phyloP scores from a whole-genome alignment of 2,797 vertebrate species.

The Menidia menidia region DNA sequence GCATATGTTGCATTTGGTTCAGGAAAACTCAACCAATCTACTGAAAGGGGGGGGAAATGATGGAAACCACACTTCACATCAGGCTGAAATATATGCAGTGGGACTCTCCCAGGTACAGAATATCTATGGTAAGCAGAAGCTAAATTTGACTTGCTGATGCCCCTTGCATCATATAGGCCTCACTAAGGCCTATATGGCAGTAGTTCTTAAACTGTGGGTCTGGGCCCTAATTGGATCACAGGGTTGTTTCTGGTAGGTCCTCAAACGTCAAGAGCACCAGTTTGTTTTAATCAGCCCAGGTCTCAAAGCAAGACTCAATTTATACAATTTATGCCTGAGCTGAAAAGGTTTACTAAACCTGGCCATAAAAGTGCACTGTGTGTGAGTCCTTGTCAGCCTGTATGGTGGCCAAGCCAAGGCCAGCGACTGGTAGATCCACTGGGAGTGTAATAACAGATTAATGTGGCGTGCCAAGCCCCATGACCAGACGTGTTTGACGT shows the following conservation, averaged over 20 bases:
- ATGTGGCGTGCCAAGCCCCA: constrained; percentile 78
- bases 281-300: constrained; percentile 79
- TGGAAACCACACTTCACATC: too few relatives aligned
- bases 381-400: constrained; percentile 70
- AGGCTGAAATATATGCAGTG: constrained; percentile 33
- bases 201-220: constrained; percentile 56
- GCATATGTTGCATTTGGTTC: too few relatives aligned
- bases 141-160: constrained; percentile 18
- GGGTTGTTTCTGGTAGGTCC: constrained; percentile 74
- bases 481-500: constrained; percentile 84
- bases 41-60: too few relatives aligned
- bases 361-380: constrained; percentile 59
- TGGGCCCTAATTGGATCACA: constrained; percentile 73
- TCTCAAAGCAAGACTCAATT: constrained; percentile 72
- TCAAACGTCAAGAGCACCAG: constrained; percentile 68
- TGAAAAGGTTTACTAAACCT: constrained; percentile 69
- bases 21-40: too few relatives aligned
- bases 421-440: constrained; percentile 74
- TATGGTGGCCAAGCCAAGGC: constrained; percentile 73
- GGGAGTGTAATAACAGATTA: constrained; percentile 82
- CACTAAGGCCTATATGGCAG: constrained; percentile 43
- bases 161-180: too few relatives aligned
- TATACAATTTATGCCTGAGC: constrained; percentile 74
- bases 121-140: constrained; percentile 40
- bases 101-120: constrained; percentile 49